Percentiles rank a stretch among this genome's conserved stretches.
Conservation (phyloP, 2,888 invertebrate genomes). For the Eilema depressum region DNA sequence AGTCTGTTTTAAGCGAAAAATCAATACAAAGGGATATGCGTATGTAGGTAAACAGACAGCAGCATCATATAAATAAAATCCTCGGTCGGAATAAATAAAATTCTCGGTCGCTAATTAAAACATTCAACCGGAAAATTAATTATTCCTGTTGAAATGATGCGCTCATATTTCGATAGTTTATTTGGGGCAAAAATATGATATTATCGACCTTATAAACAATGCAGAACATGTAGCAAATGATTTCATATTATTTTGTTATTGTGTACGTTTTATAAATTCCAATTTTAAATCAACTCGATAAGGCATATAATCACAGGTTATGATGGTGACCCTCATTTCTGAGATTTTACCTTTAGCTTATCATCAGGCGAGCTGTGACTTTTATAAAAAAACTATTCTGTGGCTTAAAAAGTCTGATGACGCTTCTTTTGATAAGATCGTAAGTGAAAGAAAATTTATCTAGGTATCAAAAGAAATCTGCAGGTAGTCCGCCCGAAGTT, state of each 20-base stretch:
- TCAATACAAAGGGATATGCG: constrained; percentile 9
- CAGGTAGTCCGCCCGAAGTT: no score
- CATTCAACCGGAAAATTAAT: constrained; percentile 20
- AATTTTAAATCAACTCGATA: no score
- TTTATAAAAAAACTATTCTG: no score
- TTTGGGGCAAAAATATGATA: background rate
- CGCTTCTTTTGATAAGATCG: no score
- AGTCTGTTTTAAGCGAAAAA: constrained; percentile 13
- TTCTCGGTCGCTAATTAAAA: constrained; percentile 20
- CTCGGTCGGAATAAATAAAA: constrained; percentile 23
- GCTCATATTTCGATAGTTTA: constrained; percentile 6
- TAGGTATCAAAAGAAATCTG: no score
- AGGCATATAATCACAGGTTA: no score
- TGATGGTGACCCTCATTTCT: no score
- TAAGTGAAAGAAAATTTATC: no score
- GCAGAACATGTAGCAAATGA: background rate
- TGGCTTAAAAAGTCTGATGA: no score
- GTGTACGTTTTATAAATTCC: no score
- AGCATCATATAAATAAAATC: background rate
- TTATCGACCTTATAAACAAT: background rate
- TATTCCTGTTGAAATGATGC: constrained; percentile 15
- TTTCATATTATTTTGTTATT: background rate
- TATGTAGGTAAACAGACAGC: background rate
- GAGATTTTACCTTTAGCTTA: no score
- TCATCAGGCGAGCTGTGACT: no score